Conservation (phyloP, 2,888 invertebrate genomes). For the Protula sp. region DNA sequence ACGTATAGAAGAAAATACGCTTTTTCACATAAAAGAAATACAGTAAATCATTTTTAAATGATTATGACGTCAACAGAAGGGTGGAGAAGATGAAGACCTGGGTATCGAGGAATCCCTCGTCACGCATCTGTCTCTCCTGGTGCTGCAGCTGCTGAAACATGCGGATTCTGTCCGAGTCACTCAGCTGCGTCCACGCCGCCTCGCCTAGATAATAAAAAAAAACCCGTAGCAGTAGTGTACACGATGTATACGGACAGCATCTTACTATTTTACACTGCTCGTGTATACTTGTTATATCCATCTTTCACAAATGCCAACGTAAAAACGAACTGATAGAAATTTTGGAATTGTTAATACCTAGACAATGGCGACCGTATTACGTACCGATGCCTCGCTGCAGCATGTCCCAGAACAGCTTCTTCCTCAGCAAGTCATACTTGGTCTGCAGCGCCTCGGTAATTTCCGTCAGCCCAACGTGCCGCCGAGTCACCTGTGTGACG, state of each 20-base stretch:
- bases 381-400: constrained; percentile 32
- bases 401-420: constrained; percentile 38
- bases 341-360: background rate
- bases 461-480: constrained; percentile 24
- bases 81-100: background rate
- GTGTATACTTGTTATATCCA: no score
- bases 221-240: no score
- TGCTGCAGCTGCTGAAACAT: constrained; percentile 11
- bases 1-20: no score
- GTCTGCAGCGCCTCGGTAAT: constrained; percentile 34
- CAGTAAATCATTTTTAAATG: no score
- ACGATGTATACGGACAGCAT: no score
- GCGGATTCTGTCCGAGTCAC: background rate
- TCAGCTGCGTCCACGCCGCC: no score
- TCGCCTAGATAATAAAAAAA: no score
- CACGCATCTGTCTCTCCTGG: constrained; percentile 27
- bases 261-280: no score
- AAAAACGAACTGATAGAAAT: no score
- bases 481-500: constrained; percentile 15
- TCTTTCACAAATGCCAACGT: no score
- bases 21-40: no score
- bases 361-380: background rate
- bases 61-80: no score
- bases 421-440: constrained; percentile 37
- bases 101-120: constrained; percentile 19